Conservation (phyloP, 1,140 invertebrate genomes). For the Ooceraea biroi region DNA sequence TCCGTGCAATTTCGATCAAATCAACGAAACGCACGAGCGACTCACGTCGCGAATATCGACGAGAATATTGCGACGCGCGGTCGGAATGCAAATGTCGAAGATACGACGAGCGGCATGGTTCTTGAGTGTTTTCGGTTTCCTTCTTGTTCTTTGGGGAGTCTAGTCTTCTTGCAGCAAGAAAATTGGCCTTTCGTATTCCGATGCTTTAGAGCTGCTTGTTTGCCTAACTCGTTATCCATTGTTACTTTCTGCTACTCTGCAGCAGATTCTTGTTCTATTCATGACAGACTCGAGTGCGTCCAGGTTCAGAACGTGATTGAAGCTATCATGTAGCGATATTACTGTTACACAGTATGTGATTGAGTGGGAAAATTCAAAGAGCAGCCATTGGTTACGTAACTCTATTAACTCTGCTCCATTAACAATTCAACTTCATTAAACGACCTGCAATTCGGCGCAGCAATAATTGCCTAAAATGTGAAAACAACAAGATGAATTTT, state of each 20-base stretch:
- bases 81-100: constrained; percentile 49
- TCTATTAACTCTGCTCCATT: constrained; percentile 10
- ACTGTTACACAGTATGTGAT: background rate
- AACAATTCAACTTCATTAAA: background rate
- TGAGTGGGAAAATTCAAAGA: background rate
- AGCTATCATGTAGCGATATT: background rate
- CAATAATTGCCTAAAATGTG: background rate
- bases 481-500: background rate
- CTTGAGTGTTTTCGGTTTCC: background rate
- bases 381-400: background rate
- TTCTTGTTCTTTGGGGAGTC: background rate
- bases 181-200: background rate
- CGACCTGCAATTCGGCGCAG: background rate
- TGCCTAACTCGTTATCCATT: background rate
- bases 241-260: background rate
- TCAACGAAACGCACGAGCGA: constrained; percentile 47
- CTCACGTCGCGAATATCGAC: constrained; percentile 47
- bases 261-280: background rate
- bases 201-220: background rate
- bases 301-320: background rate
- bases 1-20: constrained; percentile 34
- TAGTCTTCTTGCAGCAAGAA: background rate
- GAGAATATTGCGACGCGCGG: constrained; percentile 31
- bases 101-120: background rate
- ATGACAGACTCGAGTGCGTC: background rate